Base-by-base conservation (phyloP, 1,140 invertebrate species). In the Heliothis subflexa region DNA sequence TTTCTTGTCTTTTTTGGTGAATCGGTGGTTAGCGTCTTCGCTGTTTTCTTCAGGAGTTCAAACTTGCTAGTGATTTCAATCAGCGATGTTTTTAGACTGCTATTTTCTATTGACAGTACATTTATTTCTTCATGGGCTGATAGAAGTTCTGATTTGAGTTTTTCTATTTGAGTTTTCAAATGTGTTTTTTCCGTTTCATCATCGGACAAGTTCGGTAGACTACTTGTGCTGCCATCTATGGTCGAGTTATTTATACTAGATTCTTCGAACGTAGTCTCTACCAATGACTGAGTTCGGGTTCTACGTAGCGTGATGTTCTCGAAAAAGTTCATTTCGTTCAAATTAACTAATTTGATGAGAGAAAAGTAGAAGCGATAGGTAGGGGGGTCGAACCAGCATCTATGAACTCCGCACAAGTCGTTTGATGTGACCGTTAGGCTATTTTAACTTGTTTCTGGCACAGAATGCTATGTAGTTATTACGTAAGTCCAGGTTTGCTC, bases 211-310 rank as follows among this genome's bases (percentile, higher is more conserved):
- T 45, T 10, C 13, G 61, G 61, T 3, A 64, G 7, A 45, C 28
- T 64, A 64, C 33, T 64, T n/a, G 61, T 45, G 33, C 16, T 64
- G 61, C 33, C 61, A 16, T 64, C 61, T 64, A 40, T 28, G 4
- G 28, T 64, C n/a, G 33, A 40, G n/a, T 64, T 45, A 16, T 12
- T 64, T 1, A 3, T 12, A 64, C n/a, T 64, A 64, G 14, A 14
- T 9, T 64, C 61, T 16, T 16, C 33, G 14, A 11, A 0, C 9
- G 28, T 40, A 7, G 28, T 40, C 7, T 64, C 61, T 16, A 33
- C 5, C 18, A 45, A 14, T 64, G 61, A 40, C 12, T n/a, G 0
- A 3, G 61, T 64, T 45, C 61, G 61, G 10, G 13, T 40, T 45
- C 40, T 40, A 10, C 61, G 61, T 16, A 64, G 3, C 18, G 61